Percentiles rank a stretch among this genome's conserved stretches.
These are phyloP conservation scores for Morpho deidamia DNA, from an alignment of 2,888 invertebrate species.

Conservation along the genomic window DNA sequence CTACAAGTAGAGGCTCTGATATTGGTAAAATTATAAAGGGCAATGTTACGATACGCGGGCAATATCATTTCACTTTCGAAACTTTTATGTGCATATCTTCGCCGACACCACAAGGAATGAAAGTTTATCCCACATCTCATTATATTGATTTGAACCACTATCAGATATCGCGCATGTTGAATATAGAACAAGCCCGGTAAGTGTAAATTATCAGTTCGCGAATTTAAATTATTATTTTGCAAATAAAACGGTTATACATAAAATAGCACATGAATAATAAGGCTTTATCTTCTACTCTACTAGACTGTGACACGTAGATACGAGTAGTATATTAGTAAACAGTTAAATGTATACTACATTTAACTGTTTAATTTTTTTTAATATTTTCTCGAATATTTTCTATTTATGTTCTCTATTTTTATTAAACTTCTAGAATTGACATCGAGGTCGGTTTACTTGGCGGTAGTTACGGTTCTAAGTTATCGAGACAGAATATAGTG, in stretches of 20 bases:
- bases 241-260: too few species aligned
- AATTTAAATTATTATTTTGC: too few species aligned
- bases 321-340: too few species aligned
- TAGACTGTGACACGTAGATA: too few species aligned
- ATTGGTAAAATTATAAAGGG: slow-evolving; percentile 77
- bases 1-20: slow-evolving; percentile 49
- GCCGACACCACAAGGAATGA: slow-evolving; percentile 83
- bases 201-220: too few species aligned
- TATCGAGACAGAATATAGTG: slow-evolving; percentile 77
- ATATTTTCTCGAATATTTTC: too few species aligned
- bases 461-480: slow-evolving; percentile 85
- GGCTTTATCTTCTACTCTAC: too few species aligned
- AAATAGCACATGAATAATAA: too few species aligned
- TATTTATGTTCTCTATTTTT: too few species aligned
- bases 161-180: neutral
- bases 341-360: too few species aligned
- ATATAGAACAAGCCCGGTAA: too few species aligned
- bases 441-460: slow-evolving; percentile 44
- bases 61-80: slow-evolving; percentile 86
- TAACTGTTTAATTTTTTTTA: too few species aligned
- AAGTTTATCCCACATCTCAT: slow-evolving; percentile 79
- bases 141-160: slow-evolving; percentile 61
- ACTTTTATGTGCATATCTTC: slow-evolving; percentile 76
- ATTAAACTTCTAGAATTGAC: slow-evolving; percentile 30
- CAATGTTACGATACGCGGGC: slow-evolving; percentile 68